Conservation (phyloP, 2,113 vertebrate species). For the Rhagologus leucostigma region DNA sequence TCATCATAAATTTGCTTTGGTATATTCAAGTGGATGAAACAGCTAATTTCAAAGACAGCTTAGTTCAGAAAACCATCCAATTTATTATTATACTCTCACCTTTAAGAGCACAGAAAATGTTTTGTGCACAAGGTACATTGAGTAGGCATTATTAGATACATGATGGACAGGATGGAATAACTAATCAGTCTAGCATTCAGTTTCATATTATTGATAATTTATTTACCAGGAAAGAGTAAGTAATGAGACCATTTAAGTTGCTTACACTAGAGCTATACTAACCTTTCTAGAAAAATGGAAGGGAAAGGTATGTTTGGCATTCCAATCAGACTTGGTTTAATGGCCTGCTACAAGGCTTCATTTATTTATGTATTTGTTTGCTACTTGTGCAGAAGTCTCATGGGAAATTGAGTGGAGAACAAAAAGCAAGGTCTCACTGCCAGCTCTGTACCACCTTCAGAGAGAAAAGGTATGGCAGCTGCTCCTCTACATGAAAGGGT, state of each 20-base stretch:
- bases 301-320: not conserved
- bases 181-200: not conserved
- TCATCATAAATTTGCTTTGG: constrained; percentile 72
- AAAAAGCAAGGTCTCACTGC: not conserved
- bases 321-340: not conserved
- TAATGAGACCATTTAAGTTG: not conserved
- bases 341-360: not conserved
- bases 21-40: constrained; percentile 68
- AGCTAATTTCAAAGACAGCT: constrained; percentile 70
- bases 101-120: constrained; percentile 55
- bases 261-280: not conserved
- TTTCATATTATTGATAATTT: not conserved
- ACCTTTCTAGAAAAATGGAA: not conserved
- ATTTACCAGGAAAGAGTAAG: not conserved
- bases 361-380: not conserved
- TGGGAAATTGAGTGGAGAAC: not conserved
- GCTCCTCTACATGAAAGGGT: not conserved
- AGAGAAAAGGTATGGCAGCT: not conserved
- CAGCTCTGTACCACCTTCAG: not conserved
- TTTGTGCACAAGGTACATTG: not conserved
- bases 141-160: not conserved
- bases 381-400: not conserved
- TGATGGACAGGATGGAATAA: not conserved
- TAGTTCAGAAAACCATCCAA: constrained; percentile 63
- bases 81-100: constrained; percentile 61